Evolutionary conservation across 2,888 invertebrate species (phyloP).

Genomic region (Ecdyonurus torrentis): DNA sequence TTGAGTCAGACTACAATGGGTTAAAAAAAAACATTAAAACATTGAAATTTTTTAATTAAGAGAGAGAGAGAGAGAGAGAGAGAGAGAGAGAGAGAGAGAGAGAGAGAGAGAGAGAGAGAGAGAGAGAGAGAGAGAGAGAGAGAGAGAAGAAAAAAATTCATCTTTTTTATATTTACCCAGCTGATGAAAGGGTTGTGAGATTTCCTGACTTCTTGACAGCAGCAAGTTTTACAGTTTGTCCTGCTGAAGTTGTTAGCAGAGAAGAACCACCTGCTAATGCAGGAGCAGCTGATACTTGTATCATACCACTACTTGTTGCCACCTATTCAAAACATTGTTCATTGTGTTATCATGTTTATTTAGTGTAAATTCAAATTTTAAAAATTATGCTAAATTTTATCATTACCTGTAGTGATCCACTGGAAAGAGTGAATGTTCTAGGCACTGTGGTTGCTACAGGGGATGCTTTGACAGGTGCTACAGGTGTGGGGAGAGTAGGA

Average conservation of each 20-base stretch:
- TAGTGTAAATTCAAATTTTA: no score
- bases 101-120: no score
- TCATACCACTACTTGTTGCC: slow-evolving; percentile 29
- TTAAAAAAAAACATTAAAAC: no score
- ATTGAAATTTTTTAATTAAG: no score
- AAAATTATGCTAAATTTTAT: no score
- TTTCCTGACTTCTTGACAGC: slow-evolving; percentile 3
- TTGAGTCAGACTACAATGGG: background rate
- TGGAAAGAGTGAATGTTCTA: slow-evolving; percentile 3
- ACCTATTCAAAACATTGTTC: slow-evolving; percentile 19
- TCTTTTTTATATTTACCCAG: background rate
- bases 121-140: no score
- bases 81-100: no score
- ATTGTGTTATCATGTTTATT: no score
- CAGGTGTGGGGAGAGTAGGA: background rate
- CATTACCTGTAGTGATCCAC: slow-evolving; percentile 5
- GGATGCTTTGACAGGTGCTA: slow-evolving; percentile 6
- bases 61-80: no score
- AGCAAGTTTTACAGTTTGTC: slow-evolving; percentile 5
- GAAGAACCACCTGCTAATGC: slow-evolving; percentile 5
- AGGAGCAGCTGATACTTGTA: slow-evolving; percentile 29
- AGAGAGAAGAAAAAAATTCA: no score
- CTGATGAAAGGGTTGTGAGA: background rate
- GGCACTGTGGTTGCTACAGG: slow-evolving; percentile 5
- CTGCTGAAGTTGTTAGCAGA: slow-evolving; percentile 6